These are phyloP conservation scores for Malurus alboscapulatus DNA, from an alignment of 2,113 vertebrate species.

Conservation along the genomic window DNA sequence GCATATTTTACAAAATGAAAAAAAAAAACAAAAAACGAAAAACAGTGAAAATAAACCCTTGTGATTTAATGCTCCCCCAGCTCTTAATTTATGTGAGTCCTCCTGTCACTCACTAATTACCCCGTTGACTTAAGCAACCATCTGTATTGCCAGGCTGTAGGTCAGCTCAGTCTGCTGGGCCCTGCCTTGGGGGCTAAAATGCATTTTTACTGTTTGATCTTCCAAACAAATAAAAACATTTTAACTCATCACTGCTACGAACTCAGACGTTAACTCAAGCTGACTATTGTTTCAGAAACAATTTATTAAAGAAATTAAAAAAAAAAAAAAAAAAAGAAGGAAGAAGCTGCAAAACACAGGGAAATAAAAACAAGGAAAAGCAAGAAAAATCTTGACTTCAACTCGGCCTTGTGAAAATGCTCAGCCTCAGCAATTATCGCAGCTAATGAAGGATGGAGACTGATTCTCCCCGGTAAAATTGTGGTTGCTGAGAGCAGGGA, in stretches of 20 bases:
- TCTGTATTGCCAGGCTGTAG: neutral
- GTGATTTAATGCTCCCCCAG: neutral
- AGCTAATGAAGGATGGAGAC: neutral
- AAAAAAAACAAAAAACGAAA: neutral
- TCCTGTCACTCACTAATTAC: neutral
- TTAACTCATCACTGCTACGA: neutral
- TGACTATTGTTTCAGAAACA: neutral
- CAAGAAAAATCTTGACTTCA: neutral
- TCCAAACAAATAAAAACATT: neutral
- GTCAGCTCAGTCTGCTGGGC: neutral
- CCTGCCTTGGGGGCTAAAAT: neutral
- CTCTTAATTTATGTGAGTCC: neutral
- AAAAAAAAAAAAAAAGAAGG: neutral
- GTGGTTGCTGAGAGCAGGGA: neutral
- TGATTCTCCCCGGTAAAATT: neutral
- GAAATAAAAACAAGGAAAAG: neutral
- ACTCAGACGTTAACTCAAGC: neutral
- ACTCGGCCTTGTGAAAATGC: neutral
- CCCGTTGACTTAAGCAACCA: neutral
- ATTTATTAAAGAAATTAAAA: neutral
- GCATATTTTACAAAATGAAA: neutral
- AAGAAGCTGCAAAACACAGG: neutral
- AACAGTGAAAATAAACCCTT: neutral
- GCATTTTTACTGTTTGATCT: neutral
- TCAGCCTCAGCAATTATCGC: neutral